phyloP scores from a whole-genome alignment of 2,888 invertebrate genomes.

The Temnothorax ravouxi region DNA sequence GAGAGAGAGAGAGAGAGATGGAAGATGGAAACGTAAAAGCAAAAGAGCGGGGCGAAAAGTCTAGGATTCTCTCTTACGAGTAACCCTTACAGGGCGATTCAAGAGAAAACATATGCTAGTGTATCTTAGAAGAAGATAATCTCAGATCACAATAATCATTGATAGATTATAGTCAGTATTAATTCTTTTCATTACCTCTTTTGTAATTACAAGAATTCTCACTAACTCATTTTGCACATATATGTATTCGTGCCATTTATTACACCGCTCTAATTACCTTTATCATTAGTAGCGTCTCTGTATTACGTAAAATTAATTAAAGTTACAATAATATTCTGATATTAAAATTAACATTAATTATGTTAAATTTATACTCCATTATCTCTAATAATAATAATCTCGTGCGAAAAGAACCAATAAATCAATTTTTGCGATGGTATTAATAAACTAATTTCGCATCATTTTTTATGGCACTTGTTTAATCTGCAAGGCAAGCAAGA shows the following conservation, averaged over 20 bases:
- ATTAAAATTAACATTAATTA: slow-evolving; percentile 24
- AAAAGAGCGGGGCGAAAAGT: slow-evolving; percentile 65
- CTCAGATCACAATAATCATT: not conserved
- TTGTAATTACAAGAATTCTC: not conserved
- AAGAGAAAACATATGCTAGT: not conserved
- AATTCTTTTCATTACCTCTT: not conserved
- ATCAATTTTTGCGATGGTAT: not conserved
- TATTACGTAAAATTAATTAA: slow-evolving; percentile 27
- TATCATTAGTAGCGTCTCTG: not conserved
- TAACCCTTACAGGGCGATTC: slow-evolving; percentile 26
- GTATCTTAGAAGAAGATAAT: not conserved
- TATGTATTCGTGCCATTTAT: not conserved
- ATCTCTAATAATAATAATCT: slow-evolving; percentile 5
- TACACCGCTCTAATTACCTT: not conserved
- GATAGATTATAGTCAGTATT: not conserved
- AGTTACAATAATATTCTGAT: slow-evolving; percentile 6
- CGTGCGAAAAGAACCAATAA: not conserved
- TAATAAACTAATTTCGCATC: not conserved
- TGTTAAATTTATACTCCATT: not conserved
- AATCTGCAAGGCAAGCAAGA: not conserved
- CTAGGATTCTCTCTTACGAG: slow-evolving; percentile 53
- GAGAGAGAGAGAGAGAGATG: not conserved
- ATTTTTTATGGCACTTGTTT: not conserved
- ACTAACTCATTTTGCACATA: not conserved
- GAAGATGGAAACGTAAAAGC: slow-evolving; percentile 46